Percentiles rank a stretch among this genome's conserved stretches.
phyloP scores from a whole-genome alignment of 1,140 invertebrate genomes.

The Bactericera cockerelli region DNA sequence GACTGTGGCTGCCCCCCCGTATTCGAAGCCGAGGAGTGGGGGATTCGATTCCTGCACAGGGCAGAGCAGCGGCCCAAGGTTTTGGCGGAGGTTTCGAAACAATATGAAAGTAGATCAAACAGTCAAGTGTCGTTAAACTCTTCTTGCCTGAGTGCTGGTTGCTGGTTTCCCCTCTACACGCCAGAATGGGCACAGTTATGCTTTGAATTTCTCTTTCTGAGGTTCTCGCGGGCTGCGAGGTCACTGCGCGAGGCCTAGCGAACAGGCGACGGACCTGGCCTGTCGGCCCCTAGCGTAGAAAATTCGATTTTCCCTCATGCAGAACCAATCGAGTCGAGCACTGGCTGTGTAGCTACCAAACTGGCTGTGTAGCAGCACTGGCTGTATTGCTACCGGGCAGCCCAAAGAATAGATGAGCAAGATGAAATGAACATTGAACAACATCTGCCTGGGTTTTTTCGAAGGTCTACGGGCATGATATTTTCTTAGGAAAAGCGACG shows the following conservation, averaged over 20 bases:
- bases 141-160: not conserved
- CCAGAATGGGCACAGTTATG: constrained; percentile 9
- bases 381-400: no score
- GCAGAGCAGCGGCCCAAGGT: constrained; percentile 4
- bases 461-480: no score
- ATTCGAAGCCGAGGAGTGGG: not conserved
- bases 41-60: not conserved
- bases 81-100: constrained; percentile 9
- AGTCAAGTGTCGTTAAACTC: constrained; percentile 9
- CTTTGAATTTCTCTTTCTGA: constrained; percentile 9
- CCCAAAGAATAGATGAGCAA: no score
- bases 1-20: not conserved
- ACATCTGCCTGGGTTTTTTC: no score
- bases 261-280: not conserved
- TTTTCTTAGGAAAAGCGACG: no score
- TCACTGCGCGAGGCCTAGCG: not conserved
- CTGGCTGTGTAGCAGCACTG: no score
- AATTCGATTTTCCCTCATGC: constrained; percentile 7
- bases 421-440: no score
- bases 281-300: constrained; percentile 3
- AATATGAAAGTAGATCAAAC: constrained; percentile 7
- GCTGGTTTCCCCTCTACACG: constrained; percentile 5
- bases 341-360: no score
- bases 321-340: no score
- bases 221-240: constrained; percentile 1